A percentile compares a stretch with the other conserved stretches of the same genome.
Conservation (phyloP, 2,113 vertebrate species). For the Percopsis transmontana region DNA sequence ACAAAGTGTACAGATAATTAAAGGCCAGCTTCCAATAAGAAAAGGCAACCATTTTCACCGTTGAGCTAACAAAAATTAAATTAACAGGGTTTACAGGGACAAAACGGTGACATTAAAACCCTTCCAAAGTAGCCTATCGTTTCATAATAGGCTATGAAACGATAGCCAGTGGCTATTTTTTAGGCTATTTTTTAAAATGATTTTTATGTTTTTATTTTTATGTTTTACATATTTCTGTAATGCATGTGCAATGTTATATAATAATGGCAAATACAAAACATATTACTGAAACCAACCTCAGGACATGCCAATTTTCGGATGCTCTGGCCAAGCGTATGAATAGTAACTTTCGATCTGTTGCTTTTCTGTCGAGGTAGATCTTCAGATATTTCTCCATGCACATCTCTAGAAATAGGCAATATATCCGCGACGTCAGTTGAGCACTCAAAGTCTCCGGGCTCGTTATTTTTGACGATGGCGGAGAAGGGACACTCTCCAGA, state of each 20-base stretch:
- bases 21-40: conserved; percentile 42
- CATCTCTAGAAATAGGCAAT: conserved; percentile 80
- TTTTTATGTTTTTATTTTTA: too few species aligned
- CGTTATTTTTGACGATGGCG: conserved; percentile 75
- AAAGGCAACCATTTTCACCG: conserved; percentile 12
- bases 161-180: too few species aligned
- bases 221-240: background rate
- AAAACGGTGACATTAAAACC: background rate
- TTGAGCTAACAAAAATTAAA: background rate
- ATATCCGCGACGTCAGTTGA: conserved; percentile 65
- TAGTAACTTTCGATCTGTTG: conserved; percentile 88
- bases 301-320: conserved; percentile 94
- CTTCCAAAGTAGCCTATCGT: too few species aligned
- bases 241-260: conserved; percentile 1
- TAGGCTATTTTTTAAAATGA: too few species aligned
- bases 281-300: conserved; percentile 81
- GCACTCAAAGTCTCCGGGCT: conserved; percentile 78
- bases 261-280: background rate
- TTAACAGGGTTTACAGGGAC: background rate
- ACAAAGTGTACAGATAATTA: conserved; percentile 58
- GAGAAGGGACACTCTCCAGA: conserved; percentile 96
- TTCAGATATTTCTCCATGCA: conserved; percentile 73
- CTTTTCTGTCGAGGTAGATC: conserved; percentile 82
- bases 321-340: conserved; percentile 93
- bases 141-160: too few species aligned